Conservation (phyloP, 2,888 invertebrate genomes). For the Tetanocera ferruginea region DNA sequence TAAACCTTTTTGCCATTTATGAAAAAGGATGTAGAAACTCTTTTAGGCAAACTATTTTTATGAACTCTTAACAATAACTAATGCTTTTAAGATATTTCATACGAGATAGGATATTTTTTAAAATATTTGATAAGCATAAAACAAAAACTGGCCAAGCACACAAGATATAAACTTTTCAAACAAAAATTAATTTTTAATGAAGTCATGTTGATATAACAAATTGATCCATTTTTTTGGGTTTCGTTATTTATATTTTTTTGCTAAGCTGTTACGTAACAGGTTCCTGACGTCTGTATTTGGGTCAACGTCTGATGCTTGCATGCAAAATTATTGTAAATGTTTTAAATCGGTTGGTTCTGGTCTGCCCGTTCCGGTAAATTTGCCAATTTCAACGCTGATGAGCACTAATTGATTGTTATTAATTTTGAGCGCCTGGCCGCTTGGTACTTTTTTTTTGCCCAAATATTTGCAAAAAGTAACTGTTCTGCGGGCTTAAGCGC, state of each 20-base stretch:
- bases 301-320: neutral
- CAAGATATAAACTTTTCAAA: neutral
- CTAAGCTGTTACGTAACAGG: neutral
- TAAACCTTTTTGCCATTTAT: neutral
- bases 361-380: neutral
- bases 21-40: neutral
- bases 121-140: neutral
- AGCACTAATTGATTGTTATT: slow-evolving; percentile 35
- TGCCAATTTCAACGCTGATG: slow-evolving; percentile 32
- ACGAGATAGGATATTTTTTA: neutral
- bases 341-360: neutral
- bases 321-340: neutral
- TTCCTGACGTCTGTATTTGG: neutral
- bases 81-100: neutral
- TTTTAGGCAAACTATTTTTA: neutral
- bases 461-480: slow-evolving; percentile 14
- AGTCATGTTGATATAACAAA: neutral
- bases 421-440: slow-evolving; percentile 3
- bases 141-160: neutral
- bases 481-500: neutral
- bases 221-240: neutral
- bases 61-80: neutral
- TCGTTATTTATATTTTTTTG: neutral
- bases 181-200: neutral
- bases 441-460: neutral